Percentiles rank a stretch among this genome's conserved stretches.
Evolutionary conservation across 2,113 vertebrate species (phyloP).

Genomic region (Seriola aureovittata): DNA sequence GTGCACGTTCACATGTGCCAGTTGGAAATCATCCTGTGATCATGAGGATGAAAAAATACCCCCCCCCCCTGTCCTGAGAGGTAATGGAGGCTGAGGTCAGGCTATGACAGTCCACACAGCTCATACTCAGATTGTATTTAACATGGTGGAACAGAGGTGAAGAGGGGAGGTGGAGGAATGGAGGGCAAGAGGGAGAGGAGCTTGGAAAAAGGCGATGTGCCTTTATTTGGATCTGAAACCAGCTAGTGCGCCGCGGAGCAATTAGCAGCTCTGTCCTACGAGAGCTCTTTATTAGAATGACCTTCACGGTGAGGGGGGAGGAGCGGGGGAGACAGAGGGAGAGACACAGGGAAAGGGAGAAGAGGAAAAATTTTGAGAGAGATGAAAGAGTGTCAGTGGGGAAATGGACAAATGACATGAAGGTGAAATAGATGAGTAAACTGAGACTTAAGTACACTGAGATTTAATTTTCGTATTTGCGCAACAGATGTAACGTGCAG

Average conservation of each 20-base stretch:
- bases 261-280: conserved; percentile 79
- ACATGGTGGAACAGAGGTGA: conserved; percentile 77
- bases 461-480: conserved; percentile 55
- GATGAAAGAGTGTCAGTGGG: conserved; percentile 58
- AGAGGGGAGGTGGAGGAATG: conserved; percentile 55
- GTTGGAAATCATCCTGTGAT: conserved; percentile 73
- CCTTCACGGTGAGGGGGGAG: conserved; percentile 74
- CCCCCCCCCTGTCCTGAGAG: conserved; percentile 49
- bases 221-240: conserved; percentile 82
- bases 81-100: conserved; percentile 70
- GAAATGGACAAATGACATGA: conserved; percentile 58
- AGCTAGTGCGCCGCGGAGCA: conserved; percentile 74
- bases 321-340: conserved; percentile 2
- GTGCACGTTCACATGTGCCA: conserved; percentile 39
- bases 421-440: conserved; percentile 58
- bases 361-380: conserved; percentile 42
- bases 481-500: conserved; percentile 13
- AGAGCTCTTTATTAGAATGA: conserved; percentile 83
- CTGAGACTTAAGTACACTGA: conserved; percentile 25
- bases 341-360: conserved; percentile 9
- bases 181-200: conserved; percentile 59
- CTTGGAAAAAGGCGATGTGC: conserved; percentile 64
- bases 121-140: conserved; percentile 78
- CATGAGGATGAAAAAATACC: conserved; percentile 73
- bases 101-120: conserved; percentile 59